A percentile compares a stretch with the other conserved stretches of the same genome.
These are phyloP conservation scores for Meliscaeva auricollis DNA, from an alignment of 2,888 invertebrate genomes.

Conservation along the genomic window DNA sequence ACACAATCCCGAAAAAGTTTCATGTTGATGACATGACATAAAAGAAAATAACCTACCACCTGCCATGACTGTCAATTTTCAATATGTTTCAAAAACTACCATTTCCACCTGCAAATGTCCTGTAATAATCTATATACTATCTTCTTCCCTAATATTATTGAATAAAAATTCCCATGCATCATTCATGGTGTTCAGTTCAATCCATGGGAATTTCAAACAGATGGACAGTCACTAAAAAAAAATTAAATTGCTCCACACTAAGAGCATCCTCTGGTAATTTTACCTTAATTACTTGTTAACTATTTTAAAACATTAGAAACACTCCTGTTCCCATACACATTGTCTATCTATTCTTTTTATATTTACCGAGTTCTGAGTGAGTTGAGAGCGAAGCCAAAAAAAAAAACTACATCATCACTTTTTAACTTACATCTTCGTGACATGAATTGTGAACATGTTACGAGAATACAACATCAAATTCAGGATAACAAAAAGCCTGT, in stretches of 20 bases:
- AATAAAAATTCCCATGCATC: constrained; percentile 50
- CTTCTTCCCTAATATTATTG: neutral
- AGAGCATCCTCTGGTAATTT: constrained; percentile 18
- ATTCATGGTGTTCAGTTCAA: neutral
- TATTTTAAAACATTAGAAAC: constrained; percentile 20
- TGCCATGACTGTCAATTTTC: too few relatives aligned
- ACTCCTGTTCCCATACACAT: neutral
- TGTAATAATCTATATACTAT: neutral
- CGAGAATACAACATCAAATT: constrained; percentile 23
- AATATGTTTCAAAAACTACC: neutral
- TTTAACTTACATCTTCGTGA: constrained; percentile 57
- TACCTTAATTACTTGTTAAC: constrained; percentile 24
- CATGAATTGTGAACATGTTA: constrained; percentile 24
- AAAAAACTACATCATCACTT: constrained; percentile 50
- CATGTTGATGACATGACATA: too few relatives aligned
- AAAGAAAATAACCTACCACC: too few relatives aligned
- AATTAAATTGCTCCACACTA: constrained; percentile 47
- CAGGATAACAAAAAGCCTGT: constrained; percentile 14
- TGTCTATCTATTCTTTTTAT: neutral
- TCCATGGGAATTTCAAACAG: constrained; percentile 63
- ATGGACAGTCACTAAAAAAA: constrained; percentile 32
- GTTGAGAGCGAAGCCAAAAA: neutral
- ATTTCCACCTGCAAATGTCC: neutral
- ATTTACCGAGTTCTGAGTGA: constrained; percentile 4
- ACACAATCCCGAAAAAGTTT: too few relatives aligned